phyloP scores from a whole-genome alignment of 2,797 vertebrate species.

The Iguana delicatissima region DNA sequence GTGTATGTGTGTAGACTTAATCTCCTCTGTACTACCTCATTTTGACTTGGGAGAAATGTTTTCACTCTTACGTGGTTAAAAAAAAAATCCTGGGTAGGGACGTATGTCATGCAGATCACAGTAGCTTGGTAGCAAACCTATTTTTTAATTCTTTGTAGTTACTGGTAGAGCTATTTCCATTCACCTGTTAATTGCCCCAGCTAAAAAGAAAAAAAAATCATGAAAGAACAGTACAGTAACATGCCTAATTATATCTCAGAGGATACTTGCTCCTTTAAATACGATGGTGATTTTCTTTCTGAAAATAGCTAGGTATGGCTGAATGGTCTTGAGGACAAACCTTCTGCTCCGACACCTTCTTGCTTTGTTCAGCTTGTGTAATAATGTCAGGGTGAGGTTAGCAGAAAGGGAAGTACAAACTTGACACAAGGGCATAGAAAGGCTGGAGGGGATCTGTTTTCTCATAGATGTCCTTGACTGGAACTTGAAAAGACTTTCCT shows the following conservation, averaged over 20 bases:
- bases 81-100: background rate
- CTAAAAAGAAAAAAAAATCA: background rate
- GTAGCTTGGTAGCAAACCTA: background rate
- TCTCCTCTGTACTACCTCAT: background rate
- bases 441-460: background rate
- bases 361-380: background rate
- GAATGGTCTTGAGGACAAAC: background rate
- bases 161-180: background rate
- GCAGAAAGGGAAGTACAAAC: background rate
- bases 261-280: background rate
- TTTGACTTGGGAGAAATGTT: background rate
- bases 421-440: background rate
- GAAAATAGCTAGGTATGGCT: background rate
- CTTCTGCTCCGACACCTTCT: background rate
- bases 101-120: no score
- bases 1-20: no score
- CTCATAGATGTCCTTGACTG: background rate
- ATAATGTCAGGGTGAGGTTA: background rate
- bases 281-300: background rate
- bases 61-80: background rate
- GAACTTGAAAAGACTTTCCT: slow-evolving; percentile 49
- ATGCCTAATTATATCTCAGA: background rate
- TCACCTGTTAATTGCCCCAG: background rate
- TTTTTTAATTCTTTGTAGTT: background rate
- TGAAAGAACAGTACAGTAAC: no score